Evolutionary conservation across 1,140 invertebrate genomes (phyloP), one percentile per base, ranked within the genome.

Genomic region (Coptotermes formosanus): DNA sequence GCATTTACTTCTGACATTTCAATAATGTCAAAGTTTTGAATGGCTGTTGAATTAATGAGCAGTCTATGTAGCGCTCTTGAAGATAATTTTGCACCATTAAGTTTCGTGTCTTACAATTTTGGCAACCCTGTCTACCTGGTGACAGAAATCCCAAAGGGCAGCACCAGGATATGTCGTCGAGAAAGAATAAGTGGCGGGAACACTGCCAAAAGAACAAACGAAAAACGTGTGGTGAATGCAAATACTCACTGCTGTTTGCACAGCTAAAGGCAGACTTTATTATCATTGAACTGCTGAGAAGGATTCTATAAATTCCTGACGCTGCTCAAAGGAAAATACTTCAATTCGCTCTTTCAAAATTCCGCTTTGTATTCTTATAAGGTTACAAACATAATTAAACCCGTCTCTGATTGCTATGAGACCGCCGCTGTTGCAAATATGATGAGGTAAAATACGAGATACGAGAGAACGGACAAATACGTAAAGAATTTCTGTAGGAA

Each of bases 251-350:
- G 25, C 64, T 75, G 64, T 75, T 75, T 75, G 64, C 64, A 75
- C 64, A 75, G n/a, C 64, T 75, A 30, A 75, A 75, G 64, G 25
- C 64, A n/a, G 64, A 75, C 64, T 75, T 30, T 75, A 75, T 75
- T 30, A 75, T 75, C n/a, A 75, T 75, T 75, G 64, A 75, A 75
- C 64, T 75, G 64, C 64, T 75, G 64, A 75, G 64, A 75, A 75
- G n/a, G 64, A 75, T 75, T 75, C 21, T 75, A 6, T n/a, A 75
- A 75, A 75, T 75, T 75, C 64, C 14, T 30, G n/a, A 16, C 14
- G 64, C n/a, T 75, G 25, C 30, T 75, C 64, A 75, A 75, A 75
- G 64, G 64, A 75, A 75, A 75, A 4, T 0, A n/a, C n/a, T 75
- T 75, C 19, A 4, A 75, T 75, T 75, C 9, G 64, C 19, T 75